Conservation (phyloP, 2,113 vertebrate species). For the Mugil cephalus region DNA sequence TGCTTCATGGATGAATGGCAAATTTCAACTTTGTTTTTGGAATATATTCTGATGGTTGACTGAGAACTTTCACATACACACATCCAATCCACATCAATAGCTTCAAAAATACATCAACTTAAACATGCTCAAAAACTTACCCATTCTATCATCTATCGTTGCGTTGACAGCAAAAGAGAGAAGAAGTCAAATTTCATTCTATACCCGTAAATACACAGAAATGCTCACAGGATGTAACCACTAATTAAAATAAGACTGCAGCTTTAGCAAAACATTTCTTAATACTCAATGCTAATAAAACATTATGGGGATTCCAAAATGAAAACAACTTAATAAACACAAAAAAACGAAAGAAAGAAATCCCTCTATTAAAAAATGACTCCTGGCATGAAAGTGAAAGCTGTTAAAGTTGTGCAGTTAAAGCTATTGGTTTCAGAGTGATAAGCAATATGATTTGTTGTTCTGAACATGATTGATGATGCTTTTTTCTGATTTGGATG, state of each 20-base stretch:
- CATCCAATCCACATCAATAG: no score
- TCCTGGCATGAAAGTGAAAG: conserved; percentile 56
- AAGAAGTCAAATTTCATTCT: neutral
- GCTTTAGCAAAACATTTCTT: conserved; percentile 61
- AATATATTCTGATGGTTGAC: no score
- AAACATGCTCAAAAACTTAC: conserved; percentile 79
- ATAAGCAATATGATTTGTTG: no score
- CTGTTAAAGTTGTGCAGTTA: conserved; percentile 58
- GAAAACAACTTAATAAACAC: conserved; percentile 24
- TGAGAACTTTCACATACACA: no score
- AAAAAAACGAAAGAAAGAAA: conserved; percentile 38
- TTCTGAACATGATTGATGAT: conserved; percentile 65
- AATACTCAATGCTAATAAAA: conserved; percentile 40
- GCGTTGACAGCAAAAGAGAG: conserved; percentile 47
- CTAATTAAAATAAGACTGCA: conserved; percentile 33
- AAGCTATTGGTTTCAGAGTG: no score
- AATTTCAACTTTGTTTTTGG: no score
- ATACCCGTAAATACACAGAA: neutral
- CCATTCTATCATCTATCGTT: conserved; percentile 73
- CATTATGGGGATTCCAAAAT: conserved; percentile 37
- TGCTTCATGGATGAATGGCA: no score
- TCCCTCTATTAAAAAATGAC: conserved; percentile 53
- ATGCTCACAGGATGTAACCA: conserved; percentile 25
- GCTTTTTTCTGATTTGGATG: conserved; percentile 59
- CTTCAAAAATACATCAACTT: no score